A percentile compares a stretch with the other conserved stretches of the same genome.
Evolutionary conservation across 2,888 invertebrate species (phyloP).

Genomic region (Sussaba pulchella): DNA sequence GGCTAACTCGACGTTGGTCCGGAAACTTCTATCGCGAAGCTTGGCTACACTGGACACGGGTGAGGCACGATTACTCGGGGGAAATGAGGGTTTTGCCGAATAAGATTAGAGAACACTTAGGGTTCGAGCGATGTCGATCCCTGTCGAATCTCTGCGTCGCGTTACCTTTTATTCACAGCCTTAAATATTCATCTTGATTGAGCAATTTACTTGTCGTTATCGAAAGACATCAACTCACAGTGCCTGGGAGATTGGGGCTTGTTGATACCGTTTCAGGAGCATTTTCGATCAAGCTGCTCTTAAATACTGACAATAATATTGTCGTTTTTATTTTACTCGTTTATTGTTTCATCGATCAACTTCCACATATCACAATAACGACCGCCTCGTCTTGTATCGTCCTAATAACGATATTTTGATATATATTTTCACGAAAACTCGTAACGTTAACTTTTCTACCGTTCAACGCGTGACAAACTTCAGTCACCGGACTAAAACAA

Average conservation of each 20-base stretch:
- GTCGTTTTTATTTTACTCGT: too few species aligned
- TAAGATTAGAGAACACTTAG: constrained; percentile 25
- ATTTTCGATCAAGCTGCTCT: too few species aligned
- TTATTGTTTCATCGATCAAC: too few species aligned
- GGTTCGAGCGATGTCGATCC: constrained; percentile 15
- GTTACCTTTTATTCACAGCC: neutral
- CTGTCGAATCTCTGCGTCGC: neutral
- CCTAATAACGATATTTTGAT: too few species aligned
- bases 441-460: neutral
- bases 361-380: too few species aligned
- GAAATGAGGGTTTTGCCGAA: neutral
- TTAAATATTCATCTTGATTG: neutral
- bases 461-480: neutral
- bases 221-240: neutral
- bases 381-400: too few species aligned
- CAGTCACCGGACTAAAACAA: neutral
- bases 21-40: constrained; percentile 17
- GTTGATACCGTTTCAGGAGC: too few species aligned
- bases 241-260: neutral
- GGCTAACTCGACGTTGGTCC: neutral
- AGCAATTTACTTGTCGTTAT: neutral
- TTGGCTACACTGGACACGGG: neutral
- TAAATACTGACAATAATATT: too few species aligned
- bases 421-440: too few species aligned
- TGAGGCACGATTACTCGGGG: neutral